Evolutionary conservation across 2,888 invertebrate genomes (phyloP), one percentile per base, ranked within the genome.

Genomic region (Chirona hameri): DNA sequence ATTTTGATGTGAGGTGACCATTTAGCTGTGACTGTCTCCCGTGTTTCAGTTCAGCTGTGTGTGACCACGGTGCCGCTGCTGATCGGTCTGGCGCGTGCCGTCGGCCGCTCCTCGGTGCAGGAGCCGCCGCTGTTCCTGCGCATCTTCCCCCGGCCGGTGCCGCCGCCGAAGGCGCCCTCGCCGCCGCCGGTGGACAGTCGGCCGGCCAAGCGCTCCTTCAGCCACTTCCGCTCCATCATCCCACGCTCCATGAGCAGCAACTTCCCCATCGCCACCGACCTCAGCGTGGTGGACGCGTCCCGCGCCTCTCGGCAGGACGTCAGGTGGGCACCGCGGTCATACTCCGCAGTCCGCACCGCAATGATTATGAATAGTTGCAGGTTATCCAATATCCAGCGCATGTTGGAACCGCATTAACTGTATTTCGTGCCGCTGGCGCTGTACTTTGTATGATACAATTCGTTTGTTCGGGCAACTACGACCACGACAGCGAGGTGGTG

Each of bases 51-150:
- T 39, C 39, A 39, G 39, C 39, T 39, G 39, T 39, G 39, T 39
- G 39, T 39, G 87, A 93, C 93, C 46, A 93, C 94, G 0, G 91
- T 98, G 31, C 98, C 98, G 12, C 90, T 95, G 84, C 89, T 98
- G 0, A 92, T 99, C 82, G 97, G 99, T 0, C 88, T 98, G 84
- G 93, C 94, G 0, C 90, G 99, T 81, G 95, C 99, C 0, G 93
- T 99, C 91, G 98, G 98, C 0, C 91, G 99, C 24, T 94, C 95
- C 87, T 92, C 94, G 0, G 93, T 93, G 0, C 87, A 88, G 18
- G 87, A 87, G 5, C 86, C 86, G 29, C 93, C 97, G 0, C 90
- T 98, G 79, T 91, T 98, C 2, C 93, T 94, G 86, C 91, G 94
- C 57, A 90, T 98, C 76, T 84, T 85, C 69, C 46, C 81, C 27